Conservation (phyloP, 2,888 invertebrate species). For the Ophion obscuratus region DNA sequence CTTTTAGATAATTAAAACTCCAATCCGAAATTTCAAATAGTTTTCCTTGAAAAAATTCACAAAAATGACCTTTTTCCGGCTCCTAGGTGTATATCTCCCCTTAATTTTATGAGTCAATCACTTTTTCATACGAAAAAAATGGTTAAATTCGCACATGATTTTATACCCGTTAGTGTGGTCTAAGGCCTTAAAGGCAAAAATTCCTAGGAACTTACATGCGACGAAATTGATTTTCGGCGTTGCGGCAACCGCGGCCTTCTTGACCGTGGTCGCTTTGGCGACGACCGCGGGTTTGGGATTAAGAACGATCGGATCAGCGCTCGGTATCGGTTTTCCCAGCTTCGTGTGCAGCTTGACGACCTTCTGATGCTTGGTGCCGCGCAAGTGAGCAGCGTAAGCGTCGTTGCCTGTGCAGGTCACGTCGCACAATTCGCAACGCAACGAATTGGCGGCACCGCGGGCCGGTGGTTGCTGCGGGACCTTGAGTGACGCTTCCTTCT, state of each 20-base stretch:
- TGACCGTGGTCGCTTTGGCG: conserved; percentile 80
- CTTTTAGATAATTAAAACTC: no score
- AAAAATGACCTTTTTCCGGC: no score
- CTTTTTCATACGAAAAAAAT: no score
- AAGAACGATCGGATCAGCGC: conserved; percentile 96
- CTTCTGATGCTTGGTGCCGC: conserved; percentile 99
- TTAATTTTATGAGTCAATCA: no score
- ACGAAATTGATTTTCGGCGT: conserved; percentile 94
- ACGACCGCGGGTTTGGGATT: conserved; percentile 82
- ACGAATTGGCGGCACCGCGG: conserved; percentile 88
- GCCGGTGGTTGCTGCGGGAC: conserved; percentile 85
- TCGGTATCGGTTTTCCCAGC: conserved; percentile 98
- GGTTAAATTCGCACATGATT: no score
- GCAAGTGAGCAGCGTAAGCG: conserved; percentile 98
- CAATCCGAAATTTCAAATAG: no score
- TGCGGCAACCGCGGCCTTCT: conserved; percentile 85
- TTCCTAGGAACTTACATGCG: conserved; percentile 84
- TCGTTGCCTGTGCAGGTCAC: conserved; percentile 99
- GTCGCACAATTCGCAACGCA: conserved; percentile 98
- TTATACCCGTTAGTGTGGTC: no score
- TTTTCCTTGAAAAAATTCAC: no score
- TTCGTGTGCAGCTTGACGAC: conserved; percentile 98
- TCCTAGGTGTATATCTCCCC: no score
- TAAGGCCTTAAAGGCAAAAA: neutral
- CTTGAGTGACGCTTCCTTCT: conserved; percentile 95